Percentiles rank a stretch among this genome's conserved stretches.
These are phyloP conservation scores for Sinhomidia bicolor DNA, from an alignment of 2,888 invertebrate genomes.

Conservation along the genomic window DNA sequence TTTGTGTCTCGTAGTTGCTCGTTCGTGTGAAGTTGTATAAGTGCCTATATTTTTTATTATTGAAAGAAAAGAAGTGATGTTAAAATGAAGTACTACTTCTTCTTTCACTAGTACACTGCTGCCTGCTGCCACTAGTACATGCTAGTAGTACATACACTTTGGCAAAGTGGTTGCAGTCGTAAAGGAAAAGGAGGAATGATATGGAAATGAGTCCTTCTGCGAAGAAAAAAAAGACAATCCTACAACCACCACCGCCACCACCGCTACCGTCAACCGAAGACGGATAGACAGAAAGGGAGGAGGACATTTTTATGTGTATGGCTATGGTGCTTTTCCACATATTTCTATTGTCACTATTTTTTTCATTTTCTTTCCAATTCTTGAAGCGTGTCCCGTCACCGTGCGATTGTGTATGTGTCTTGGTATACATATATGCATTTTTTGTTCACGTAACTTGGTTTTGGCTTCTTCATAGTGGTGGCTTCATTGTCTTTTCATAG, in stretches of 20 bases:
- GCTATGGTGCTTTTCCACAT: neutral
- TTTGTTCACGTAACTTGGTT: neutral
- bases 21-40: conserved; percentile 11
- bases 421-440: no score
- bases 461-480: neutral
- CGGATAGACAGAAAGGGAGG: conserved; percentile 29
- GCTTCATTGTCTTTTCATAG: conserved; percentile 23
- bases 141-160: neutral
- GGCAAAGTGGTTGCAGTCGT: neutral
- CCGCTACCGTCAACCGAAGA: neutral
- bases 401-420: neutral
- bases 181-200: conserved; percentile 28
- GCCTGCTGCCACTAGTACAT: neutral
- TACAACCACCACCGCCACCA: neutral
- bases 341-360: conserved; percentile 39
- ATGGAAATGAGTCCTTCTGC: conserved; percentile 16
- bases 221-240: conserved; percentile 38
- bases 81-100: conserved; percentile 19
- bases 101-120: neutral
- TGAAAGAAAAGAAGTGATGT: conserved; percentile 8
- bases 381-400: neutral
- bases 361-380: conserved; percentile 11
- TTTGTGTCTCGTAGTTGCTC: neutral
- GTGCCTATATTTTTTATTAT: conserved; percentile 16
- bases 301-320: conserved; percentile 19